Percentiles rank a stretch among this genome's conserved stretches.
Evolutionary conservation across 2,113 vertebrate genomes (phyloP).

Genomic region (Leucopsar rothschildi): DNA sequence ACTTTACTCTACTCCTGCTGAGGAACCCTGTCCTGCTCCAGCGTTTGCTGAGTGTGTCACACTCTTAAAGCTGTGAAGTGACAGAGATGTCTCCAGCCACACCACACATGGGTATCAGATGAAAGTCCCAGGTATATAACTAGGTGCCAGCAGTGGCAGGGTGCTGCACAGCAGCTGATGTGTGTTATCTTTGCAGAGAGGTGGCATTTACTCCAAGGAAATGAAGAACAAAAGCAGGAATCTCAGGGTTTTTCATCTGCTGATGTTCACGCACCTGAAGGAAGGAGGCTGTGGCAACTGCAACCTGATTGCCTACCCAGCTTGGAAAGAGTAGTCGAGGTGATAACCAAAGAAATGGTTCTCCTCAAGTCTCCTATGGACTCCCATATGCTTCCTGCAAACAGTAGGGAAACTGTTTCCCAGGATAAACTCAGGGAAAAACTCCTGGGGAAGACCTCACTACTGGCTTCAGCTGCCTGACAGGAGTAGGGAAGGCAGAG

Average conservation of each 20-base stretch:
- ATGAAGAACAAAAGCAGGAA: neutral
- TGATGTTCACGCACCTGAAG: neutral
- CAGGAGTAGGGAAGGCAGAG: neutral
- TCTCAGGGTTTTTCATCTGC: neutral
- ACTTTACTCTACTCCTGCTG: rapidly evolving
- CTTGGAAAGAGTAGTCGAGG: rapidly evolving
- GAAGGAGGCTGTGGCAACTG: neutral
- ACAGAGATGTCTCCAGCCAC: neutral
- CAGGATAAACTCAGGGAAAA: neutral
- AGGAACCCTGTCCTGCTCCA: neutral
- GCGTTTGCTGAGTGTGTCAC: neutral
- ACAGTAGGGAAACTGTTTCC: neutral
- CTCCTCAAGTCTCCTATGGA: neutral
- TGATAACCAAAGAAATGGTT: neutral
- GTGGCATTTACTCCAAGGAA: neutral
- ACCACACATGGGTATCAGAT: neutral
- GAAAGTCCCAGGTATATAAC: neutral
- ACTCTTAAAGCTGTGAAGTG: neutral
- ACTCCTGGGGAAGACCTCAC: neutral
- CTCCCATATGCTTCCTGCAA: neutral
- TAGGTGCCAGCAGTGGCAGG: neutral
- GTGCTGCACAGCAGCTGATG: neutral
- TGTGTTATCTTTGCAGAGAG: neutral
- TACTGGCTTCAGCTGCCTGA: neutral
- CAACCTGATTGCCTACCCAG: neutral